These are phyloP conservation scores for Fratercula arctica DNA, from an alignment of 2,797 vertebrate species.

Conservation along the genomic window DNA sequence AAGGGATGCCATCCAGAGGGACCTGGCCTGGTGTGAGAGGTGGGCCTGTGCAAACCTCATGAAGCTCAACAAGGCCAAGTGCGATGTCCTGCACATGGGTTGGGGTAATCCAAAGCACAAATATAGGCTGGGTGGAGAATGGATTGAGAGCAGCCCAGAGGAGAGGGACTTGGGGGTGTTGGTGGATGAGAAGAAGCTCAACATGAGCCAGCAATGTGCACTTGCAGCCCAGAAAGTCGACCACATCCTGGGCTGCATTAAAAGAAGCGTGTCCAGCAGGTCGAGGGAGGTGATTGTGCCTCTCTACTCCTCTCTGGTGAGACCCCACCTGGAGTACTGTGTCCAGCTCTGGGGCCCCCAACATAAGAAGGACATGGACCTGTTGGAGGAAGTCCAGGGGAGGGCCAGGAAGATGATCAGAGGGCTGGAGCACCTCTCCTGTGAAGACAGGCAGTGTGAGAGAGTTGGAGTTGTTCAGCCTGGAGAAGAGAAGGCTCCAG, in stretches of 20 bases:
- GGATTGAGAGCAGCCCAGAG: not conserved
- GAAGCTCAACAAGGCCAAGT: too few relatives aligned
- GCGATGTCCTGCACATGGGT: too few relatives aligned
- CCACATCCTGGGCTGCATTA: not conserved
- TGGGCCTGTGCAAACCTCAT: too few relatives aligned
- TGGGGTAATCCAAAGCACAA: not conserved
- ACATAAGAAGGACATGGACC: not conserved
- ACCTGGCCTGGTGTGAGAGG: too few relatives aligned
- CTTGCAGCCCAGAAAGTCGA: not conserved
- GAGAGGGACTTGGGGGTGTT: not conserved
- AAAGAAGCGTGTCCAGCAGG: not conserved
- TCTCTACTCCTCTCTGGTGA: too few relatives aligned
- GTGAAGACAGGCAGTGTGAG: not conserved
- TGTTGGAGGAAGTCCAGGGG: not conserved
- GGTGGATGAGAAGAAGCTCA: not conserved
- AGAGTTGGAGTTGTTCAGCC: not conserved
- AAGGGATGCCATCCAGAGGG: too few relatives aligned
- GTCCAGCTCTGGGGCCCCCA: not conserved
- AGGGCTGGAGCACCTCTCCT: not conserved
- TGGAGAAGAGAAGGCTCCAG: not conserved
- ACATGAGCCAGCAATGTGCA: not conserved
- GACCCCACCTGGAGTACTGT: not conserved
- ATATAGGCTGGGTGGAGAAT: not conserved
- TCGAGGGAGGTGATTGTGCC: not conserved
- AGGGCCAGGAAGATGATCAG: not conserved